Evolutionary conservation across 2,113 vertebrate genomes (phyloP), one percentile per base, ranked within the genome.

Genomic region (Zapornia atra): DNA sequence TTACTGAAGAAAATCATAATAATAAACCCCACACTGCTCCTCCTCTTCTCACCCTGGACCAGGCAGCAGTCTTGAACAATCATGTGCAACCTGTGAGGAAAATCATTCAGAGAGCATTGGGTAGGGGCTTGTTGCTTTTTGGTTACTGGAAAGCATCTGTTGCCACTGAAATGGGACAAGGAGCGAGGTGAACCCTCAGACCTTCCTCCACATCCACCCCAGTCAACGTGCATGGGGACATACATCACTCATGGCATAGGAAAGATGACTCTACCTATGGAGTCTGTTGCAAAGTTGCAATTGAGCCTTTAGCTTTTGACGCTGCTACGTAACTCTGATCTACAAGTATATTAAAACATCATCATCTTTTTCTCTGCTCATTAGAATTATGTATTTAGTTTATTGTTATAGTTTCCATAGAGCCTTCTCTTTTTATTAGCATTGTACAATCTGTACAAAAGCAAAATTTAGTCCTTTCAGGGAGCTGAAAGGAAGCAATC

Each of bases 381-480:
- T 96, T 97, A 97, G 94, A 97, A 97, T 97, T 97, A 98, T 96
- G 97, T 92, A 96, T 96, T 97, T 95, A 85, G 88, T 88, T 97
- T 97, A 97, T 97, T 97, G 95, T 98, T 97, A 86, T 51, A 73
- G 79, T 79, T 94, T 89, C 96, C 89, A 73, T 87, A 54, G 84
- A 95, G 76, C 90, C 91, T 96, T 97, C 94, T 94, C 94, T 97
- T 97, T 97, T 97, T 97, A 97, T 96, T 97, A 96, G 72, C 95
- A 94, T 97, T 97, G 81, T 97, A 93, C 83, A 79, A 26, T 89
- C 87, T 79, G 40, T 84, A 98, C 97, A 97, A 97, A 98, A 96
- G 86, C 94, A 97, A 97, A 97, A 98, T 97, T 97, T 97, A 96
- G 91, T 96, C 95, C 73, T 98, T 98, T 97, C 94, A 97, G 89